Evolutionary conservation across 2,797 vertebrate species (phyloP), one percentile per base, ranked within the genome.

Genomic region (Philypnodon macrostomus): DNA sequence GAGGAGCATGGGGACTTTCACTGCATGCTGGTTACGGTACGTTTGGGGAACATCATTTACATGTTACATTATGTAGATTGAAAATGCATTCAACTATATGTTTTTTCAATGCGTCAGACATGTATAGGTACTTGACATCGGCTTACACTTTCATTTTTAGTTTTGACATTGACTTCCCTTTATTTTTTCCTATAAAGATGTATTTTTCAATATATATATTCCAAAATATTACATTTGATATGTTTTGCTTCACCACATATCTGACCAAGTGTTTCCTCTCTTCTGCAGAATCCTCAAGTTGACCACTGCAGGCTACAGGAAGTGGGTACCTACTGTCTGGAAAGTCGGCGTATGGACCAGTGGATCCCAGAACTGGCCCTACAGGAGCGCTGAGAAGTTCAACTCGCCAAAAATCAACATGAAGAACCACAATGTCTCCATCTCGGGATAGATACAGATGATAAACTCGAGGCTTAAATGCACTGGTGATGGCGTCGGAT

Each of bases 11-110:
- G 77, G 29, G 95, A 98, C 75, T 83, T 96, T 19, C 93, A 97
- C 82, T 96, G 95, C 75, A 89, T 98, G 4, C 86, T 98, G 17
- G 93, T 97, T 55, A 96, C 94, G 89, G 94, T 96, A 78, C 77
- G 93, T 68, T 6, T 15, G n/a, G 7, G 32, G 0, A 7, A 5
- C 14, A 14, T 12, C 2, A 4, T 37, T 24, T 26, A 10, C 2
- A 16, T 36, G 19, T 30, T 12, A 17, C 31, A 24, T 52, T 12
- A 10, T 10, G 30, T 30, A 15, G n/a, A 12, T 23, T 26, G 13
- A 31, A 0, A 14, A 31, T 19, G 23, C 9, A 27, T 27, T n/a
- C n/a, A n/a, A n/a, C n/a, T n/a, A n/a, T n/a, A n/a, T n/a, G n/a
- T n/a, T n/a, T n/a, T n/a, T n/a, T n/a, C n/a, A n/a, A n/a, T n/a